Evolutionary conservation across 2,888 invertebrate species (phyloP), one percentile per base, ranked within the genome.

Genomic region (Holacanthella duospinosa): DNA sequence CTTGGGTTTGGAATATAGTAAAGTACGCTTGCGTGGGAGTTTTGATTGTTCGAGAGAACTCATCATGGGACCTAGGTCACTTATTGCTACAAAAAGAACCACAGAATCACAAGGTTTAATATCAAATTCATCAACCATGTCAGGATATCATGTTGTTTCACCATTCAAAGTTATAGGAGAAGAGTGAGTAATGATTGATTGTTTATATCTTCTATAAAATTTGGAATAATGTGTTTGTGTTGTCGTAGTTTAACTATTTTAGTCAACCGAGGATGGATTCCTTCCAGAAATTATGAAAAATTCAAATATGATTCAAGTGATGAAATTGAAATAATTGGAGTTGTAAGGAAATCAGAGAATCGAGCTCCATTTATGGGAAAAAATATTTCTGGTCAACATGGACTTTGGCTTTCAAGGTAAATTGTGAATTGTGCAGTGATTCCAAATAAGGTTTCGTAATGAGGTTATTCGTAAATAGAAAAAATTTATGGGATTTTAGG

Each of bases 181-280:
- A 78, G n/a, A n/a, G n/a, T n/a, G n/a, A n/a, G n/a, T n/a, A n/a
- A n/a, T n/a, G n/a, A n/a, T n/a, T n/a, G n/a, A n/a, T n/a, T n/a
- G n/a, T n/a, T n/a, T n/a, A n/a, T n/a, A n/a, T n/a, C n/a, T n/a
- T n/a, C n/a, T n/a, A n/a, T n/a, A n/a, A n/a, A n/a, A n/a, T n/a
- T n/a, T n/a, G n/a, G n/a, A n/a, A n/a, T n/a, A n/a, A n/a, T n/a
- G n/a, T n/a, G n/a, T n/a, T n/a, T n/a, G n/a, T n/a, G n/a, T n/a
- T n/a, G n/a, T 29, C 59, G 60, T 75, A 89, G 89, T 70, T 80
- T 86, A 74, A 84, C 85, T 19, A 89, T 97, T 68, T 79, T 97
- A 64, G 84, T 97, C 1, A 96, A 96, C 77, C 84, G 96, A 66
- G 97, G 97, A 0, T 97, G 95, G 95, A 84, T 96, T 2, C 85